A percentile compares a stretch with the other conserved stretches of the same genome.
These are phyloP conservation scores for Coracopsis vasa DNA, from an alignment of 2,113 vertebrate species.

Conservation along the genomic window DNA sequence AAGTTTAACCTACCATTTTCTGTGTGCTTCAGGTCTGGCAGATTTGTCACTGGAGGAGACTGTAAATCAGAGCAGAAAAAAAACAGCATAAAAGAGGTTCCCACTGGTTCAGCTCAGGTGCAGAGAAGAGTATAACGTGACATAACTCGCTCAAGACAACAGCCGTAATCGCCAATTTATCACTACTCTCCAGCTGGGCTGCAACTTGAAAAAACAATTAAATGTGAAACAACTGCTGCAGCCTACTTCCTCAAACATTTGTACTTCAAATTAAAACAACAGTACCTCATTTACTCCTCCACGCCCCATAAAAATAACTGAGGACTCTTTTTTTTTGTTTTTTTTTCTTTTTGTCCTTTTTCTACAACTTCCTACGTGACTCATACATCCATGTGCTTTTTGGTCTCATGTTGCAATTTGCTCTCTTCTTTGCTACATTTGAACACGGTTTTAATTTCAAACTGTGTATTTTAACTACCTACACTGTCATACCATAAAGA, in stretches of 20 bases:
- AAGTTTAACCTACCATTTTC: constrained; percentile 70
- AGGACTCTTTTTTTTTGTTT: neutral
- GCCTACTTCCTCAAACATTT: constrained; percentile 60
- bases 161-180: neutral
- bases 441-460: neutral
- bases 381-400: neutral
- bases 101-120: neutral
- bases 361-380: neutral
- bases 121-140: neutral
- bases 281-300: neutral
- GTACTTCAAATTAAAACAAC: neutral
- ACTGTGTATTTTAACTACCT: neutral
- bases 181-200: neutral
- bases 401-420: neutral
- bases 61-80: neutral
- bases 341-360: neutral
- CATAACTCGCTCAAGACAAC: neutral
- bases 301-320: neutral
- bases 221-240: constrained; percentile 21
- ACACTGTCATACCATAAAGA: neutral
- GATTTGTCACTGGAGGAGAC: neutral
- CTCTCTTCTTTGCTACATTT: neutral
- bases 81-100: neutral
- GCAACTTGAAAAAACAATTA: neutral
- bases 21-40: constrained; percentile 6